phyloP scores from a whole-genome alignment of 2,113 vertebrate species.

The Micromys minutus region DNA sequence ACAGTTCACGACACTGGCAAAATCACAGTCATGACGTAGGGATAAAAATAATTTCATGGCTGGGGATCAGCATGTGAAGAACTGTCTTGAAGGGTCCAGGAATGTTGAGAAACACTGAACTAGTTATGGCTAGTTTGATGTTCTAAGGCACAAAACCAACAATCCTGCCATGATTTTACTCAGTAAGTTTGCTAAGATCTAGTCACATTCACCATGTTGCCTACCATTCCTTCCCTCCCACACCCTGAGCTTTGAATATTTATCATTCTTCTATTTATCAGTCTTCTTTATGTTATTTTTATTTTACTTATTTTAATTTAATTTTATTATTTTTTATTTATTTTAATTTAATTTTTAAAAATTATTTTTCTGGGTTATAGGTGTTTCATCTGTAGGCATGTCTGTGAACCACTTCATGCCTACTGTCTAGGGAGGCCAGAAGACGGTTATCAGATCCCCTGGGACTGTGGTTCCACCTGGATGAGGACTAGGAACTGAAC shows the following conservation, averaged over 20 bases:
- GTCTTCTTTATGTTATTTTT: not conserved
- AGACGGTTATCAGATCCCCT: not conserved
- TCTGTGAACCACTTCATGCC: not conserved
- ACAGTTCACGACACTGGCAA: not conserved
- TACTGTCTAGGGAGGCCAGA: not conserved
- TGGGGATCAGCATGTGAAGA: not conserved
- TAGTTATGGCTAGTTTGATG: slow-evolving; percentile 6
- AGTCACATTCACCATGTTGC: not conserved
- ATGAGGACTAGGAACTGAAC: not conserved
- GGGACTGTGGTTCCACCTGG: not conserved
- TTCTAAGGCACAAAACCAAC: not conserved
- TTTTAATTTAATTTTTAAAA: not conserved
- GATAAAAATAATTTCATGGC: not conserved
- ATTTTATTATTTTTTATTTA: not conserved
- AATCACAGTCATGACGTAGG: not conserved
- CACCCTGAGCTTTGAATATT: not conserved
- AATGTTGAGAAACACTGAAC: not conserved
- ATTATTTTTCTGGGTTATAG: not conserved
- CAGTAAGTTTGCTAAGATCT: not conserved
- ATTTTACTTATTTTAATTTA: not conserved
- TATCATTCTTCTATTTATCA: not conserved
- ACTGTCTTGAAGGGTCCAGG: not conserved
- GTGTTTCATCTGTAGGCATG: not conserved
- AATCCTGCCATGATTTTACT: not conserved
- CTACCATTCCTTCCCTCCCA: not conserved